phyloP scores from a whole-genome alignment of 2,888 invertebrate genomes.

The Seira musarum region DNA sequence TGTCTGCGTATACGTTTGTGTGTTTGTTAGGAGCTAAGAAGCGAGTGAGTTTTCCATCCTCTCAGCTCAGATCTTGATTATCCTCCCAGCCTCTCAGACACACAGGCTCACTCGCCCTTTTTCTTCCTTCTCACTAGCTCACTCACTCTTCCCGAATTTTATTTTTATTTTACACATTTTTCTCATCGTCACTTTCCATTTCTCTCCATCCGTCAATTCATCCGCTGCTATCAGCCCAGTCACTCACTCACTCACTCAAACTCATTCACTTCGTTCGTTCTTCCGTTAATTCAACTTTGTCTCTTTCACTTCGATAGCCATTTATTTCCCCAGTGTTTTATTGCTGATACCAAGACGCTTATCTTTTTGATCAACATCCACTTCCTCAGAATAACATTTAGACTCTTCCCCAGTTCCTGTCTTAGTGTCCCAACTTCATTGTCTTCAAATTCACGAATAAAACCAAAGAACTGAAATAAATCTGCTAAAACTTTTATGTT shows the following conservation, averaged over 20 bases:
- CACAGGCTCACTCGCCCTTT: slow-evolving; percentile 18
- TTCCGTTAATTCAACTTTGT: slow-evolving; percentile 10
- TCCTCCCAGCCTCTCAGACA: slow-evolving; percentile 53
- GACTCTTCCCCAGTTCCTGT: no score
- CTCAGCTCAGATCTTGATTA: slow-evolving; percentile 57
- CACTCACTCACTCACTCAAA: slow-evolving; percentile 2
- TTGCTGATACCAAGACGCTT: slow-evolving; percentile 5
- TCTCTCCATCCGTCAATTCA: neutral
- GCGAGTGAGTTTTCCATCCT: slow-evolving; percentile 1
- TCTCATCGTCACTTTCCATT: slow-evolving; percentile 6
- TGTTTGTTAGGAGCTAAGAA: slow-evolving; percentile 4
- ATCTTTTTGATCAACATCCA: neutral
- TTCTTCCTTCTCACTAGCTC: slow-evolving; percentile 11
- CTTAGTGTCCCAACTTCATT: no score
- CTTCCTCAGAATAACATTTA: no score
- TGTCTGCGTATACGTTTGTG: neutral
- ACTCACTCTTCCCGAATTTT: slow-evolving; percentile 6
- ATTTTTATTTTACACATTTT: neutral
- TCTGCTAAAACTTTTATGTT: no score
- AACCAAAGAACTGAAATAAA: neutral
- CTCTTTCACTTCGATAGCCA: slow-evolving; percentile 7
- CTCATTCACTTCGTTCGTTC: neutral
- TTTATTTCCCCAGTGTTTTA: slow-evolving; percentile 12
- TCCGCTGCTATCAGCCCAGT: slow-evolving; percentile 2
- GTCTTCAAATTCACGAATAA: neutral